Conservation (phyloP, 2,888 invertebrate species). For the Ochropleura leucogaster region DNA sequence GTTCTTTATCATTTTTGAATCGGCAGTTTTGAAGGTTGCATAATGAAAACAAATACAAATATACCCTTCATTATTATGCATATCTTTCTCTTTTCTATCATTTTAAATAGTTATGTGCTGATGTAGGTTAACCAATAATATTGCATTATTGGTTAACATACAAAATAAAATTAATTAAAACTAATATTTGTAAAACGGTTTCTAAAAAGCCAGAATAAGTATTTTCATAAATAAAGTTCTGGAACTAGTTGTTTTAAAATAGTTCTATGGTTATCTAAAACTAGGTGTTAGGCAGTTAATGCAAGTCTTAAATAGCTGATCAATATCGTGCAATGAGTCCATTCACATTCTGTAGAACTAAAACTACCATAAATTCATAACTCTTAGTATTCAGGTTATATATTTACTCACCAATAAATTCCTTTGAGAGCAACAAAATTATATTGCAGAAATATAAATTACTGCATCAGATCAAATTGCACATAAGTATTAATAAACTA, state of each 20-base stretch:
- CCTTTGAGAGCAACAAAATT: background rate
- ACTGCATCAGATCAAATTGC: background rate
- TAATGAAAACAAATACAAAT: conserved; percentile 39
- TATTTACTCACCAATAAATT: background rate
- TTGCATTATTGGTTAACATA: too few relatives aligned
- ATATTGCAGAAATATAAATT: background rate
- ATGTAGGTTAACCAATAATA: too few relatives aligned
- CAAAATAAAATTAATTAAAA: background rate
- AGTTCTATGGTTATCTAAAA: background rate
- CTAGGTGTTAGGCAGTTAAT: background rate
- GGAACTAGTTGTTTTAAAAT: too few relatives aligned
- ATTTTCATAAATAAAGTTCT: too few relatives aligned
- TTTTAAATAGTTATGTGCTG: background rate
- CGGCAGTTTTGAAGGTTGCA: conserved; percentile 45
- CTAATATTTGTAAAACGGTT: background rate
- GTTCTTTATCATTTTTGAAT: too few relatives aligned
- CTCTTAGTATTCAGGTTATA: background rate
- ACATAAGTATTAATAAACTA: conserved; percentile 2
- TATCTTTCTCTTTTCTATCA: conserved; percentile 11
- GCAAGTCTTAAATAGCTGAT: conserved; percentile 16
- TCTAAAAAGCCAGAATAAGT: background rate
- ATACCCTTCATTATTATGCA: conserved; percentile 2
- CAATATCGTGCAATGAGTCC: conserved; percentile 1
- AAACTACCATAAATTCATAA: too few relatives aligned
- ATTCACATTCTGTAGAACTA: conserved; percentile 10